Evolutionary conservation across 2,888 invertebrate genomes (phyloP).

Genomic region (Epiblema foenella): DNA sequence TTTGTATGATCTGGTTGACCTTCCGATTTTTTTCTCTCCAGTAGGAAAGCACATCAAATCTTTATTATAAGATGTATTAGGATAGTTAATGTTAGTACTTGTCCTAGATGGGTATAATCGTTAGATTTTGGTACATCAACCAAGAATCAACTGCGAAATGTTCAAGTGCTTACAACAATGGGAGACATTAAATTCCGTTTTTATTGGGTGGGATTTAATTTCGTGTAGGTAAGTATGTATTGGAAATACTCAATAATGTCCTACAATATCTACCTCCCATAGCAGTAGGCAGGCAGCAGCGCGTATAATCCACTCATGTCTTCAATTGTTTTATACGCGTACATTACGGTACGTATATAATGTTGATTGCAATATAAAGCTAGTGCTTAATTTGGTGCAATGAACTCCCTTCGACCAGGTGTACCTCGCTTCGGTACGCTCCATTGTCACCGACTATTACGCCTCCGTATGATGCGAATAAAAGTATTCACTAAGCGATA

Average conservation of each 20-base stretch:
- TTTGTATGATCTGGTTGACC: neutral
- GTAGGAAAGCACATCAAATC: neutral
- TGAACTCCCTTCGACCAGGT: slow-evolving; percentile 51
- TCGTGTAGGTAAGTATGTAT: too few species aligned
- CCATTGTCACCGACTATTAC: slow-evolving; percentile 48
- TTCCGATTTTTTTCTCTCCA: neutral
- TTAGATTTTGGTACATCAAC: neutral
- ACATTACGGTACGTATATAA: neutral
- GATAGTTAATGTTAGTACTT: neutral
- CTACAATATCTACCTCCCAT: neutral
- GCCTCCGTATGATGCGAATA: slow-evolving; percentile 42
- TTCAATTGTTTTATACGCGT: slow-evolving; percentile 18
- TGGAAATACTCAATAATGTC: neutral
- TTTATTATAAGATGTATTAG: neutral
- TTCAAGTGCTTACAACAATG: neutral
- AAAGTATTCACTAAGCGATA: slow-evolving; percentile 32
- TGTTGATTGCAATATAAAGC: slow-evolving; percentile 37
- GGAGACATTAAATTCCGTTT: too few species aligned
- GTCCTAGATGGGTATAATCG: neutral
- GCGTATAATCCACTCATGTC: slow-evolving; percentile 2
- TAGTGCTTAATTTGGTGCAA: slow-evolving; percentile 47
- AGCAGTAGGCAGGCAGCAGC: neutral
- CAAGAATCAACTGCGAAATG: neutral
- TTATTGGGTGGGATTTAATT: too few species aligned
- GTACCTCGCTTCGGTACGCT: slow-evolving; percentile 41